Conservation (phyloP, 2,888 invertebrate genomes). For the Drosophila picticornis region DNA sequence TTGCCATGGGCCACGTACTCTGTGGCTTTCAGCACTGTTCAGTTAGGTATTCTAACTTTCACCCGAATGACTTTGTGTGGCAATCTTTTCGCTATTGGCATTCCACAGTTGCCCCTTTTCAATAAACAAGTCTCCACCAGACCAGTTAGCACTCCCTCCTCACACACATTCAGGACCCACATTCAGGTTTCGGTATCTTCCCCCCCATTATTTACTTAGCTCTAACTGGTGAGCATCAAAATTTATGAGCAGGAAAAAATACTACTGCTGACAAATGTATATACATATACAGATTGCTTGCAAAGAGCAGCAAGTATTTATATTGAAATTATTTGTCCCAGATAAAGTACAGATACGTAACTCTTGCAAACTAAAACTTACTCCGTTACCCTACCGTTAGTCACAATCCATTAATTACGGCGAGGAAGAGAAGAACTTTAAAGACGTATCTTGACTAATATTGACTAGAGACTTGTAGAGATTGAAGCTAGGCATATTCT, state of each 20-base stretch:
- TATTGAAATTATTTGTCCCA: neutral
- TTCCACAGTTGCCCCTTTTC: slow-evolving; percentile 30
- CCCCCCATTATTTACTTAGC: neutral
- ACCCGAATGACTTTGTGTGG: slow-evolving; percentile 25
- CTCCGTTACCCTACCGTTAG: neutral
- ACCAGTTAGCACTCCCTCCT: slow-evolving; percentile 13
- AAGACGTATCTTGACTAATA: neutral
- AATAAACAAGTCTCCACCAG: slow-evolving; percentile 28
- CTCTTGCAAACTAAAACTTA: neutral
- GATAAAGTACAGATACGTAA: neutral
- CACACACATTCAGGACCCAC: neutral
- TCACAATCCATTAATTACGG: neutral
- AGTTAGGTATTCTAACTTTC: slow-evolving; percentile 32
- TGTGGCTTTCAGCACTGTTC: slow-evolving; percentile 27
- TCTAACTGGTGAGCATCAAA: slow-evolving; percentile 41
- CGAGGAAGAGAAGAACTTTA: neutral
- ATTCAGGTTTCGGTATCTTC: no score
- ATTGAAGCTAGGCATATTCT: neutral
- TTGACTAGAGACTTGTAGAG: neutral
- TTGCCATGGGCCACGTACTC: slow-evolving; percentile 27
- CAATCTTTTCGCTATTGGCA: slow-evolving; percentile 25
- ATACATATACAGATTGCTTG: neutral
- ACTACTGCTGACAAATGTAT: no score
- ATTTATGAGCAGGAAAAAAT: slow-evolving; percentile 41
- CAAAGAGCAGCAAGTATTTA: neutral